Base-by-base conservation (phyloP, 2,888 invertebrate genomes). In the Graphium colonna region DNA sequence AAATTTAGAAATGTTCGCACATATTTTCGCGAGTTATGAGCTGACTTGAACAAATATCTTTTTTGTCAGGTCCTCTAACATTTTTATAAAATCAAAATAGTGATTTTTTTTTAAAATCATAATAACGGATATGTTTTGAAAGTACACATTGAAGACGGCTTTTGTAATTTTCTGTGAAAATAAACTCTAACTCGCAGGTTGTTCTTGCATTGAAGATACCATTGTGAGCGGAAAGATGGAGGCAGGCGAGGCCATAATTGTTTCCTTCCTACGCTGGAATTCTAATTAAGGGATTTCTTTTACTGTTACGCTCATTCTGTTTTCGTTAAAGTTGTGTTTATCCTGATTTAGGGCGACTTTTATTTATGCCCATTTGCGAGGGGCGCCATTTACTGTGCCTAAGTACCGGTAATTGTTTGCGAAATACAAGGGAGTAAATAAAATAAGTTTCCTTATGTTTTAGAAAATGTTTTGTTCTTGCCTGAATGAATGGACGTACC, bases 241-340 rank as follows among this genome's bases (percentile, higher is more conserved):
- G 49, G 47, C 39, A 54, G 44, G 53, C 40, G 31, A 38, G 44
- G 7, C 41, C 43, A 54, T 49, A 45, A 49, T 54, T 54, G 49
- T 49, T 49, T 54, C 44, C 49, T 26, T 45, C 40, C 44, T 18
- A 17, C 49, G 44, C 16, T 31, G 48, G 53, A 53, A 53, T 53
- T 49, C 53, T 49, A 54, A 54, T 49, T 54, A 54, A 45, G 21
- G 31, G 16, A 31, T 54, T 54, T 49, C 49, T 54, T 49, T 44
- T 49, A 44, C 44, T 48, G 47, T 15, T 28, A 21, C 44, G 21
- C 12, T 45, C 8, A 8, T 45, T 46, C 36, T 39, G 33, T 52
- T 26, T 26, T 18, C 36, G 36, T 16, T 47, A 10, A 9, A 9
- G 42, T 48, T 48, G 18, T 36, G 36, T 40, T 38, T 38, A 10